Evolutionary conservation across 2,113 vertebrate genomes (phyloP), one percentile per base, ranked within the genome.

Genomic region (Rhabdomys dilectus): DNA sequence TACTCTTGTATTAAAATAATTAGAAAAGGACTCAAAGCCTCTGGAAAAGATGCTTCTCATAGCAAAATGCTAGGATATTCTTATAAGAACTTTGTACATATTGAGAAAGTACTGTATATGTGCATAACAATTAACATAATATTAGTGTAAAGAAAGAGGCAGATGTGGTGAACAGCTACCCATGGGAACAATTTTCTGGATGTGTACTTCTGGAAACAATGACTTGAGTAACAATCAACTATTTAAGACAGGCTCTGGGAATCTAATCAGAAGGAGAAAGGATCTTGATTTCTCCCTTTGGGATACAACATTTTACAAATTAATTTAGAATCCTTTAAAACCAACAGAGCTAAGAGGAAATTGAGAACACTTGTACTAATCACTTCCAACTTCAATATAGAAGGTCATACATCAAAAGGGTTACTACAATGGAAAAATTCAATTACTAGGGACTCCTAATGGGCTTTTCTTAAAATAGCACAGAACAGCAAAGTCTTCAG

Each of bases 311-410:
- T 97, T 98, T 97, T 95, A 97, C 96, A 97, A 94, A 90, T 82
- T 98, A 98, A 97, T 98, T 96, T 97, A 97, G 91, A 96, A 97
- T 89, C 3, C 91, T 96, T 80, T 81, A 97, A 97, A 92, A 93
- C 26, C 92, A 94, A 98, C 88, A 96, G 94, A 96, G 86, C 94
- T 92, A 80, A 97, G 84, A 93, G 51, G 88, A 96, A 85, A 98
- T 96, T 96, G 34, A 60, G 68, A 96, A 95, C 85, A 97, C 82
- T 96, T 97, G n/a, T 95, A 91, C 36, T 98, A 98, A 98, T 97
- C 77, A 64, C 60, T 89, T 96, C 82, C 88, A 93, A 89, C 48
- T 96, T 97, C 84, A 77, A 1, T 95, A 82, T 17, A 93, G 66
- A 97, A 98, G 66, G 96, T 95, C 93, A 98, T 45, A 93, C 62